Base-by-base conservation (phyloP, 2,113 vertebrate genomes). In the Orcinus orca region DNA sequence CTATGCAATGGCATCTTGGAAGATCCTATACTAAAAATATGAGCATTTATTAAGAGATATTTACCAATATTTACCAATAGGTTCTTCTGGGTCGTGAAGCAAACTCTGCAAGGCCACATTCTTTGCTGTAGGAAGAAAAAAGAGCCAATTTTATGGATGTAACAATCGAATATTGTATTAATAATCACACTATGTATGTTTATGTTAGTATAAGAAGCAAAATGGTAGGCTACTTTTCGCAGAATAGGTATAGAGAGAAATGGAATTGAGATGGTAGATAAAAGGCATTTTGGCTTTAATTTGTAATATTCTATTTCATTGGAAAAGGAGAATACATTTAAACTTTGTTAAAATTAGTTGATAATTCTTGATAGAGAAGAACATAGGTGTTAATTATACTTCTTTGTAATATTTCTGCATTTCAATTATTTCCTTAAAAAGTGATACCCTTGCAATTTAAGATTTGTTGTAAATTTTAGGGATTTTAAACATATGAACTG, bases 291-390 rank as follows among this genome's bases (percentile, higher is more conserved):
- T 84, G 62, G n/a, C 58, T 81, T 82, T 88, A 21, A 18, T 85
- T 60, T 73, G 31, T 65, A 62, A 44, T 88, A 33, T 14, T 87
- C 36, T 60, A 11, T 76, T 84, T 90, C 63, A 71, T 88, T 93
- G 62, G 77, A 68, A 90, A 90, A 95, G 44, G 44, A 10, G 29
- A 87, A 47, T 60, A 31, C 50, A 53, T 31, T 65, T 62, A 63
- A 67, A 74, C 58, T 93, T 95, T 93, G 62, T 97, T 91, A 79
- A 79, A 94, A 83, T 84, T n/a, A 60, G 77, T 94, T 93, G 70
- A 41, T 84, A 91, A 70, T 77, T 94, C 73, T 89, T 93, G 65
- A n/a, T 91, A 44, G 85, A 77, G 84, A 90, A 92, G 70, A 95
- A 91, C 12, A 55, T 62, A 97, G 84, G 70, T 86, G 53, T 94